Base-by-base conservation (phyloP, 2,797 vertebrate species). In the Sorex maritimensis region DNA sequence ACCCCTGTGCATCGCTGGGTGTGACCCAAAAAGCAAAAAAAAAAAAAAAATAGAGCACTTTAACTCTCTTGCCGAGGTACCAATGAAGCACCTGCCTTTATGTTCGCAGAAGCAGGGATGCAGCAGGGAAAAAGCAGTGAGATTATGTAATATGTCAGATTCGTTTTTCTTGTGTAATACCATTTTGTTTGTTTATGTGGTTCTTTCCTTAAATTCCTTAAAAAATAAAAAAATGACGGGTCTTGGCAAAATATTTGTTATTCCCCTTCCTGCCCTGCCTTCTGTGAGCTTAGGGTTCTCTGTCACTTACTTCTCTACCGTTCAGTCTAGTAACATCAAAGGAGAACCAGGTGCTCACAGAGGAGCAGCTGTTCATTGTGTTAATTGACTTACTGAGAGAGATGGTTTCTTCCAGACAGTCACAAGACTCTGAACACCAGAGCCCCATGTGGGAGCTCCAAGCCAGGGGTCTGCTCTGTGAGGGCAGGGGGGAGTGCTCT, bases 261-360 rank as follows among this genome's bases (percentile, higher is more conserved):
- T 91, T 96, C 97, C 88, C 86, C 93, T 96, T 94, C 69, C 81
- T 94, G 96, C 96, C 95, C 97, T 95, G 71, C 63, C 61, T 97
- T 87, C 78, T 91, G 88, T 94, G 95, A 67, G 87, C 97, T 97
- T 94, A 72, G 46, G 19, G 79, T 96, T 95, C 96, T 98, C 97
- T 84, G 82, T 97, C 96, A 97, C 88, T 96, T 28, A 89, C 81
- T 94, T 97, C 88, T 86, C 83, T 95, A 82, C 95, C 90, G 82
- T 95, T 86, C 94, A 84, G 96, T 94, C 95, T 95, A 92, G 95
- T 94, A 90, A 85, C 91, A 88, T 94, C 91, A 94, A 90, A 96
- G 87, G 94, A 89, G 78, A 44, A 73, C 86, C 13, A 71, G 81
- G 55, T 15, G 24, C 72, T 30, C 30, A 52, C 58, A 95, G 82